Conservation (phyloP, 2,888 invertebrate species). For the Chouioia cunea region DNA sequence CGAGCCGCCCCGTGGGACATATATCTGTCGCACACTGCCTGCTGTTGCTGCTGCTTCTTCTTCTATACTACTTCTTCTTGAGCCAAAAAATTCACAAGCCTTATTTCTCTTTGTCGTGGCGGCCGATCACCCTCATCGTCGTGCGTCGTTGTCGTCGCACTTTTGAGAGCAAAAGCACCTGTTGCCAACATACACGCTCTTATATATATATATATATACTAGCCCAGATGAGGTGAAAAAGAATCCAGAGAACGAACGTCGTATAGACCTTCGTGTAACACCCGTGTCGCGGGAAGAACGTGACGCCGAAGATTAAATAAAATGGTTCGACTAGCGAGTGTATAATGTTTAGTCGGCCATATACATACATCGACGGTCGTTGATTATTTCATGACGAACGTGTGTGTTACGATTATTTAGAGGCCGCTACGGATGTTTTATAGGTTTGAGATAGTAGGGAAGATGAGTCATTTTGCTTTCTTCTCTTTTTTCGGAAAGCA, state of each 20-base stretch:
- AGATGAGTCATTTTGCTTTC: conserved; percentile 16
- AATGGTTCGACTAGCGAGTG: too few species aligned
- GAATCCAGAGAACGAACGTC: conserved; percentile 10
- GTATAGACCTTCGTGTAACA: not conserved
- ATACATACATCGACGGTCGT: too few species aligned
- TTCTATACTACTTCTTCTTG: too few species aligned
- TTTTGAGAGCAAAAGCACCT: too few species aligned
- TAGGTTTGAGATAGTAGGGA: not conserved
- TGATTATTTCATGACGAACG: not conserved
- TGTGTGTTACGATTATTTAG: too few species aligned
- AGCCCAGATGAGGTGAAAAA: conserved; percentile 11
- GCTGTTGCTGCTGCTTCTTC: conserved; percentile 53
- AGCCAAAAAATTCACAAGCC: too few species aligned
- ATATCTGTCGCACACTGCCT: conserved; percentile 68
- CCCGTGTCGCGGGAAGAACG: conserved; percentile 30
- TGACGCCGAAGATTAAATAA: conserved; percentile 31
- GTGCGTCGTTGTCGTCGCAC: too few species aligned
- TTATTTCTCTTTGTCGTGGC: too few species aligned
- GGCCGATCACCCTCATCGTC: too few species aligned
- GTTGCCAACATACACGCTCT: too few species aligned
- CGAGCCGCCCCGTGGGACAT: conserved; percentile 66
- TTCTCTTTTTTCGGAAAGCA: conserved; percentile 31
- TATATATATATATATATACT: not conserved
- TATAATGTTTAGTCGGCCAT: too few species aligned
- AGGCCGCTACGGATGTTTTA: conserved; percentile 21